These are phyloP conservation scores for Stramonita haemastoma DNA, from an alignment of 2,888 invertebrate species.

Conservation along the genomic window DNA sequence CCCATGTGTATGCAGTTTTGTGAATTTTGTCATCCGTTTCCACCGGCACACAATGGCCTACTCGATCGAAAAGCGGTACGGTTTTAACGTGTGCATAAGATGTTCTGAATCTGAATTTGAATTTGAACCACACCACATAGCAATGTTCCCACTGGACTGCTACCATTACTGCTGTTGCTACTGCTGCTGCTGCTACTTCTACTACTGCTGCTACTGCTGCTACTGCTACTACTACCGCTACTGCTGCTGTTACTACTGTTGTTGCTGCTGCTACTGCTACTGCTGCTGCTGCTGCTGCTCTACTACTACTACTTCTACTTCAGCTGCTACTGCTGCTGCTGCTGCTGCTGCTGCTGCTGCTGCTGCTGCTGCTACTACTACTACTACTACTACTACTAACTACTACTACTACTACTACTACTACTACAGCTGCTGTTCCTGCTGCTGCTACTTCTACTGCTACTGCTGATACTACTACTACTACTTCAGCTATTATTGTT, in stretches of 20 bases:
- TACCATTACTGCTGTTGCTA: neutral
- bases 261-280: neutral
- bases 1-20: too few species aligned
- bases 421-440: too few species aligned
- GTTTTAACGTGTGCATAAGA: too few species aligned
- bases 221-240: neutral
- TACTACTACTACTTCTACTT: too few species aligned
- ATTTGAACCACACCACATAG: neutral
- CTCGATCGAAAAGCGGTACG: too few species aligned
- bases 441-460: too few species aligned
- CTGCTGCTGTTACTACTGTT: neutral
- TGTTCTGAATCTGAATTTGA: too few species aligned
- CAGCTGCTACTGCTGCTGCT: neutral
- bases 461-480: too few species aligned
- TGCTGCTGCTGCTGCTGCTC: neutral
- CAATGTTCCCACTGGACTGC: neutral
- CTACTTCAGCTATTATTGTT: too few species aligned
- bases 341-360: too few species aligned
- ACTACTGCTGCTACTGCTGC: neutral
- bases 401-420: neutral
- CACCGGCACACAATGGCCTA: too few species aligned
- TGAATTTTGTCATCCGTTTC: too few species aligned
- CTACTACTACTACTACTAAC: neutral
- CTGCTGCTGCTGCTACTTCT: neutral
- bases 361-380: neutral